These are phyloP conservation scores for Lemur catta DNA, from an alignment of 2,797 vertebrate species.

Conservation along the genomic window DNA sequence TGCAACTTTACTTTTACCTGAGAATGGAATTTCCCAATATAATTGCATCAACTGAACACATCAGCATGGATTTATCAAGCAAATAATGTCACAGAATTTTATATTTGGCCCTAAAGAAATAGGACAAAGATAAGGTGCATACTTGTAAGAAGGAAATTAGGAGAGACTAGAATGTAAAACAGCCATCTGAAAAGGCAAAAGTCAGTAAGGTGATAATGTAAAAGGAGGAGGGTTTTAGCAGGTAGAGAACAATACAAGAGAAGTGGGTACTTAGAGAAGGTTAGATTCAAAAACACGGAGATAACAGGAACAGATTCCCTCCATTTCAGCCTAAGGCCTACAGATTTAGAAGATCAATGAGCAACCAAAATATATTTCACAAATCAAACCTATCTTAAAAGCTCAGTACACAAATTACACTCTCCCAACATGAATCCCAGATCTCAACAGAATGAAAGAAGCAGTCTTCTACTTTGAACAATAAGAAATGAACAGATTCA, in stretches of 20 bases:
- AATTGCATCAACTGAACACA: conserved; percentile 2
- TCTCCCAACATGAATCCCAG: conserved; percentile 8
- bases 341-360: neutral
- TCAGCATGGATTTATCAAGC: neutral
- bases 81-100: conserved; percentile 18
- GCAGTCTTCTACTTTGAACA: neutral
- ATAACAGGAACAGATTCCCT: neutral
- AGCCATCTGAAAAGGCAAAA: neutral
- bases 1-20: neutral
- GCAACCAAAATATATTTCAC: conserved; percentile 20
- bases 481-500: neutral
- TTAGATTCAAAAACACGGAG: neutral
- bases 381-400: conserved; percentile 45
- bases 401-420: conserved; percentile 3
- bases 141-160: neutral
- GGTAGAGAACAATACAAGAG: neutral
- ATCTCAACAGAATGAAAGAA: conserved; percentile 2
- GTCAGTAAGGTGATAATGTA: neutral
- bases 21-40: neutral
- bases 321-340: neutral
- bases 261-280: neutral
- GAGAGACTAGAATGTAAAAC: neutral
- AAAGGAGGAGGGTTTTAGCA: neutral
- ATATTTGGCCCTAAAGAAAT: conserved; percentile 40
- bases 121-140: neutral